Conservation (phyloP, 2,113 vertebrate species). For the Bufo bufo region DNA sequence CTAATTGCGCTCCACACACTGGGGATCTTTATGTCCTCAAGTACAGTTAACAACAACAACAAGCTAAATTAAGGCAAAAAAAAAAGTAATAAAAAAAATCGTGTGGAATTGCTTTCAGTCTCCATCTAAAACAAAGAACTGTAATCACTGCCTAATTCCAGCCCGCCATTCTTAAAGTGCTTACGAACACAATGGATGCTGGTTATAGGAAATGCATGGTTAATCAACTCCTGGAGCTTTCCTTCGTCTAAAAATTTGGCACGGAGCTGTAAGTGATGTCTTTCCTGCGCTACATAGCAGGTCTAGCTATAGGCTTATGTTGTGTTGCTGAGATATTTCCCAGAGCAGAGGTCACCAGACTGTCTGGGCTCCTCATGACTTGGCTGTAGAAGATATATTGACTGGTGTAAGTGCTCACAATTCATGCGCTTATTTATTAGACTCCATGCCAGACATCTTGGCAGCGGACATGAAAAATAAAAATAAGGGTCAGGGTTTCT, state of each 20-base stretch:
- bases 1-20: slow-evolving; percentile 14
- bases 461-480: not conserved
- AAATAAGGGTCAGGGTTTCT: not conserved
- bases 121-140: slow-evolving; percentile 45
- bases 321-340: not conserved
- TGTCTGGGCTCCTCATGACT: slow-evolving; percentile 25
- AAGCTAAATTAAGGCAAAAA: slow-evolving; percentile 55
- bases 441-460: not conserved
- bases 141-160: slow-evolving; percentile 38
- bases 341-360: slow-evolving; percentile 12
- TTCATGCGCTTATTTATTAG: not conserved
- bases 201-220: slow-evolving; percentile 33
- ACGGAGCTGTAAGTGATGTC: slow-evolving; percentile 7
- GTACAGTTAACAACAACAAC: slow-evolving; percentile 48
- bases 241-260: not conserved
- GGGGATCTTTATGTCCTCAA: slow-evolving; percentile 52
- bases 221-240: slow-evolving; percentile 33
- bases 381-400: slow-evolving; percentile 7
- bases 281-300: slow-evolving; percentile 28
- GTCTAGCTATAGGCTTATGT: slow-evolving; percentile 23
- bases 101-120: slow-evolving; percentile 19
- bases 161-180: slow-evolving; percentile 30
- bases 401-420: not conserved
- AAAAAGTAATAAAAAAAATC: not conserved
- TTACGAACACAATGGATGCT: slow-evolving; percentile 2